These are phyloP conservation scores for Caenorhabditis sinica DNA, from an alignment of 2,888 invertebrate genomes.

Conservation along the genomic window DNA sequence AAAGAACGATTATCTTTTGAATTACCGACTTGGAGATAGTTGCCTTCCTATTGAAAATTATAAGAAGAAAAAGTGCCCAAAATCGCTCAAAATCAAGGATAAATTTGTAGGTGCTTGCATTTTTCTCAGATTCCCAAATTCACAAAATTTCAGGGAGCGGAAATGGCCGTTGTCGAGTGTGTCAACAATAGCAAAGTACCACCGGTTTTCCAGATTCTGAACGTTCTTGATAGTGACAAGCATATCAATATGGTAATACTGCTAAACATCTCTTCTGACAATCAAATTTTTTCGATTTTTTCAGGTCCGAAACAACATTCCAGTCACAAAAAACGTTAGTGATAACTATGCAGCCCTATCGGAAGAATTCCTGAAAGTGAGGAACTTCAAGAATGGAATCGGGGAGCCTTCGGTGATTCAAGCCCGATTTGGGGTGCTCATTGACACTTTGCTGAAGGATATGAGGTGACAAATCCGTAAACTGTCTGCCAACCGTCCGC, in stretches of 20 bases:
- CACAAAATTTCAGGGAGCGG: background rate
- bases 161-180: background rate
- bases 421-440: constrained; percentile 6
- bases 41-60: background rate
- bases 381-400: constrained; percentile 12
- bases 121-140: too few relatives aligned
- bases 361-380: background rate
- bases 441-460: constrained; percentile 13
- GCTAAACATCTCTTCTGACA: too few relatives aligned
- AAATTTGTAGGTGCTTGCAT: too few relatives aligned
- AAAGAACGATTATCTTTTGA: background rate
- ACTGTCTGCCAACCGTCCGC: too few relatives aligned
- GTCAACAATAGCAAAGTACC: background rate
- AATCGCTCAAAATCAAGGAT: too few relatives aligned
- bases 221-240: background rate
- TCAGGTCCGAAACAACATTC: constrained; percentile 18
- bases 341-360: background rate
- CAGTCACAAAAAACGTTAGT: background rate
- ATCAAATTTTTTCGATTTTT: too few relatives aligned
- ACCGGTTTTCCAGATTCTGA: background rate
- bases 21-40: background rate
- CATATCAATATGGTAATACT: constrained; percentile 18
- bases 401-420: background rate
- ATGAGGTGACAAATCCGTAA: too few relatives aligned
- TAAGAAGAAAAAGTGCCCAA: background rate